Base-by-base conservation (phyloP, 1,140 invertebrate species). In the Pseudomyrmex pallidus region DNA sequence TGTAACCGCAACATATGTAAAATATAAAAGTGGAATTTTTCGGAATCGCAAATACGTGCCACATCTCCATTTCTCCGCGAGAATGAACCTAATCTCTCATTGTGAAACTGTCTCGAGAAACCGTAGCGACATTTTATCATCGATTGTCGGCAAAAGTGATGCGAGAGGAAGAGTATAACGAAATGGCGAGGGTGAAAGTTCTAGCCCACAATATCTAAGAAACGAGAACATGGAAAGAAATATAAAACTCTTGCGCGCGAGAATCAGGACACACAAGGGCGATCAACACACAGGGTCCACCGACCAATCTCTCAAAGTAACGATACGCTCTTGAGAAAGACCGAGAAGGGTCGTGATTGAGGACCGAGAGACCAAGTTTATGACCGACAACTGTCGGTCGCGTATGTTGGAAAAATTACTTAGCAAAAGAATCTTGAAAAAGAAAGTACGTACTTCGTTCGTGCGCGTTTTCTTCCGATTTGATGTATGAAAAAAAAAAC, bases 161-260 rank as follows among this genome's bases (percentile, higher is more conserved):
- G 52, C 44, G 63, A 68, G 66, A 68, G 22, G 17, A 13, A 74
- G 63, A 82, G 48, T 17, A n/a, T 62, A 56, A 17, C 44, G 68
- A 74, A 73, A 63, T 74, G 54, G 48, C 20, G 25, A 74, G 22
- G 56, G 13, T 52, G 13, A 9, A 63, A 82, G 61, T 74, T 74
- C 48, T 59, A 44, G 10, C 10, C 17, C 20, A 76, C 77, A 77
- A 87, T 87, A 87, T 86, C 66, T 35, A 44, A 54, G 70, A 61
- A 86, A 83, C 57, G 64, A 66, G 70, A 83, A 76, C 10, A 25
- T 13, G 46, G 50, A 52, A 72, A 80, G 77, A 76, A 85, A 82
- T 85, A 87, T 83, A 87, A 85, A 35, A 35, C 35, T 35, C 17
- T 20, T 44, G 25, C 17, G 10, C 15, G 72, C 7, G 22, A 54